Evolutionary conservation across 2,888 invertebrate species (phyloP).

Genomic region (Eilema caniola): DNA sequence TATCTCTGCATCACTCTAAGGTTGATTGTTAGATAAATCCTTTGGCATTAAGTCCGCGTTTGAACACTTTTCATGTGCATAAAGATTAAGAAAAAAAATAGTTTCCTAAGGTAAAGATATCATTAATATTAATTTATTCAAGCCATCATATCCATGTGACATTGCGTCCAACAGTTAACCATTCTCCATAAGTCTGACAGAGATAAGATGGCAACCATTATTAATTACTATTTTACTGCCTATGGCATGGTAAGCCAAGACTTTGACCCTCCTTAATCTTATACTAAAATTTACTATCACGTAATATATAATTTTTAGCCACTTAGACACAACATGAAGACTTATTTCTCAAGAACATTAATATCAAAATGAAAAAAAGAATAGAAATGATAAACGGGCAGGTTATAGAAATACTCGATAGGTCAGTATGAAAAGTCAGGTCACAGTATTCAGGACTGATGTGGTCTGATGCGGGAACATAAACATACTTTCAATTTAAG

Average conservation of each 20-base stretch:
- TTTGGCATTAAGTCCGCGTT: too few relatives aligned
- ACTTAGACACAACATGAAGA: constrained; percentile 24
- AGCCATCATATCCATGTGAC: neutral
- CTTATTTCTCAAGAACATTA: constrained; percentile 3
- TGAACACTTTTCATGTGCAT: too few relatives aligned
- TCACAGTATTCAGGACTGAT: neutral
- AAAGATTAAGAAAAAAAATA: too few relatives aligned
- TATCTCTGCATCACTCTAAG: too few relatives aligned
- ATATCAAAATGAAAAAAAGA: too few relatives aligned
- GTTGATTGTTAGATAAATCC: too few relatives aligned
- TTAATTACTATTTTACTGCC: constrained; percentile 52
- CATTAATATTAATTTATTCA: neutral
- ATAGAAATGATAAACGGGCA: too few relatives aligned
- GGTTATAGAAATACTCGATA: neutral
- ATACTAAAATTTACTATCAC: constrained; percentile 51
- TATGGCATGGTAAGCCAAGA: constrained; percentile 27
- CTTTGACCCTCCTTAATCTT: constrained; percentile 44
- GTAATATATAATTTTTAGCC: constrained; percentile 37
- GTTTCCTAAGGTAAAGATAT: too few relatives aligned
- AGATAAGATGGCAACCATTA: constrained; percentile 40
- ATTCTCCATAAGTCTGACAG: constrained; percentile 25
- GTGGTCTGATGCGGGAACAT: too few relatives aligned
- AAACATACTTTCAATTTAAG: too few relatives aligned
- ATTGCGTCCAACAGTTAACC: too few relatives aligned
- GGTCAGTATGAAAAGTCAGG: neutral